Evolutionary conservation across 2,888 invertebrate species (phyloP).

Genomic region (Parascotia fuliginaria): DNA sequence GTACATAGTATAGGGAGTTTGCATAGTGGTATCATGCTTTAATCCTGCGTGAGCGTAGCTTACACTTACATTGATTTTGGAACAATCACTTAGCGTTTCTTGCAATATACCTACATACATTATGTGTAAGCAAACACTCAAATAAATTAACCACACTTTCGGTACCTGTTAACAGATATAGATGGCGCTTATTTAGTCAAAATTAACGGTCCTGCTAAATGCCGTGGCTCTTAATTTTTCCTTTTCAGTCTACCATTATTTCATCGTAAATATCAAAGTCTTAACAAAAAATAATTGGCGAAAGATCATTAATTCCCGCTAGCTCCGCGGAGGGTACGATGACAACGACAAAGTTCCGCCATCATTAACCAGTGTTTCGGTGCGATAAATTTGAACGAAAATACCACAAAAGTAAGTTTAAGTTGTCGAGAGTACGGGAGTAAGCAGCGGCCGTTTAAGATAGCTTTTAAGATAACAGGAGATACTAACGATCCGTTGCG

Average conservation of each 20-base stretch:
- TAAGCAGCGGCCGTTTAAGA: conserved; percentile 23
- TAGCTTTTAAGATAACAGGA: conserved; percentile 37
- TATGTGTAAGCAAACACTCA: neutral
- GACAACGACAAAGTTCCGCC: conserved; percentile 17
- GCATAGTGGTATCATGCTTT: no score
- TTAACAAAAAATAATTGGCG: conserved; percentile 13
- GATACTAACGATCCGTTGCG: conserved; percentile 46
- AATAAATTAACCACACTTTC: neutral
- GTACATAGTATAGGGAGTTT: no score
- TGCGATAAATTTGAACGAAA: conserved; percentile 26
- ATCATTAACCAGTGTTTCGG: conserved; percentile 28
- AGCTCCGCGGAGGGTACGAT: neutral
- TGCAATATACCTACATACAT: no score
- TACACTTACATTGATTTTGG: no score
- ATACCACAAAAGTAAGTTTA: conserved; percentile 18
- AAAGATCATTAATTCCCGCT: conserved; percentile 11
- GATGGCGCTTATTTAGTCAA: no score
- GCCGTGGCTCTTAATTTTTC: neutral
- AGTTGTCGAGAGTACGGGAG: conserved; percentile 8
- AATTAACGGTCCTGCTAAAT: neutral
- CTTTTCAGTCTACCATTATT: conserved; percentile 3
- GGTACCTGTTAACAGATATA: no score
- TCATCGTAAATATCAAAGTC: conserved; percentile 9
- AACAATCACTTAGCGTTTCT: no score
- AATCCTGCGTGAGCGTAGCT: no score